Base-by-base conservation (phyloP, 2,888 invertebrate genomes). In the Aporophyla nigra region DNA sequence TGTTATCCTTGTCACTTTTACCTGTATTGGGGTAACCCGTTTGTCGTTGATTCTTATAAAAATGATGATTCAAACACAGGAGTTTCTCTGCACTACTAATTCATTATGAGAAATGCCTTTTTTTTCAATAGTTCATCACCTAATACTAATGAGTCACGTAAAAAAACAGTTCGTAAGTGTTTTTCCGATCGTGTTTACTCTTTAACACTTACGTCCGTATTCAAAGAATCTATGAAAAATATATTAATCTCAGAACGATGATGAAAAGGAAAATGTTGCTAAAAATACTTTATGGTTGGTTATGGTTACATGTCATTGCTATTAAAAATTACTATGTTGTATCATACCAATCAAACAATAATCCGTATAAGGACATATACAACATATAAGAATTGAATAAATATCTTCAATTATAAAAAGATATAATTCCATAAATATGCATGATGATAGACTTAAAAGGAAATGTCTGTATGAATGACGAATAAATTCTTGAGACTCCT, bases 181-280 rank as follows among this genome's bases (percentile, higher is more conserved):
- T 89, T 90, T 88, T 77, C 83, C 78, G 66, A 73, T 61, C 69
- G 46, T 90, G 86, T 89, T 89, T 88, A 89, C 86, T 72, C 78
- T 88, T 84, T 71, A 85, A 81, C 83, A 82, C 74, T 86, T 68
- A 84, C 80, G 84, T 87, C 74, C 70, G 74, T 74, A 70, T 89
- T 87, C 88, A 63, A 54, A 74, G 87, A 89, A 88, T 82, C 58
- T 58, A 70, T 54, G 78, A 76, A 70, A 76, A 70, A 40, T 51
- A 33, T 19, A 2, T 67, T 7, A 21, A n/a, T 49, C 10, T 16
- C 24, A 65, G 21, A 62, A 33, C 14, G 19, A 58, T 16, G 7
- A 4, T 14, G 14, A 27, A 33, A 77, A 43, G 1, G 5, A 33
- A 27, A 59, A 33, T n/a, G 19, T 19, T 61, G 4, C 14, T n/a